These are phyloP conservation scores for Psettodes erumei DNA, from an alignment of 2,113 vertebrate genomes.

Conservation along the genomic window DNA sequence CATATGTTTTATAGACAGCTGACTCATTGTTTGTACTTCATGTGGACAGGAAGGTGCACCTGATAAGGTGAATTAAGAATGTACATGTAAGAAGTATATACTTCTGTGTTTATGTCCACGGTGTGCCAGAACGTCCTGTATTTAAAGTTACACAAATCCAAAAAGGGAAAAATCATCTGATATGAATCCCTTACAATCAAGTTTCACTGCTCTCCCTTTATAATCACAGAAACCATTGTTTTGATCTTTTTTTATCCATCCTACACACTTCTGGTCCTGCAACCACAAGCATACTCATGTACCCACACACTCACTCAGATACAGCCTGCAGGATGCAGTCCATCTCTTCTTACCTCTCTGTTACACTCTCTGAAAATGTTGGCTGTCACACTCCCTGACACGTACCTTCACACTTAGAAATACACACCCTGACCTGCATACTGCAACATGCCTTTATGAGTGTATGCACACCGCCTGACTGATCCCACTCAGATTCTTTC, in stretches of 20 bases:
- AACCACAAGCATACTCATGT: neutral
- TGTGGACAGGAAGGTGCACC: slow-evolving; percentile 10
- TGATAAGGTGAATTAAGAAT: slow-evolving; percentile 17
- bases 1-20: slow-evolving; percentile 6
- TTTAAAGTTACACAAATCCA: neutral
- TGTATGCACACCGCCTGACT: slow-evolving; percentile 17
- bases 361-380: slow-evolving; percentile 22
- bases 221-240: slow-evolving; percentile 8
- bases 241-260: slow-evolving; percentile 13
- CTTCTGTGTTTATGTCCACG: neutral
- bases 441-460: neutral
- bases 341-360: slow-evolving; percentile 10
- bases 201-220: neutral
- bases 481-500: slow-evolving; percentile 12
- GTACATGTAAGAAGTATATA: neutral
- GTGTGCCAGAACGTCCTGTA: neutral
- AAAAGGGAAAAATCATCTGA: too few relatives aligned
- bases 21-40: slow-evolving; percentile 28
- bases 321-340: slow-evolving; percentile 9
- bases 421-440: neutral
- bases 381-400: slow-evolving; percentile 30
- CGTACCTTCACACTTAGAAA: slow-evolving; percentile 7
- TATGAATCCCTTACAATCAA: neutral
- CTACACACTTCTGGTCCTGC: neutral
- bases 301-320: slow-evolving; percentile 4